These are phyloP conservation scores for Strigamia transsilvanica DNA, from an alignment of 2,888 invertebrate species.

Conservation along the genomic window DNA sequence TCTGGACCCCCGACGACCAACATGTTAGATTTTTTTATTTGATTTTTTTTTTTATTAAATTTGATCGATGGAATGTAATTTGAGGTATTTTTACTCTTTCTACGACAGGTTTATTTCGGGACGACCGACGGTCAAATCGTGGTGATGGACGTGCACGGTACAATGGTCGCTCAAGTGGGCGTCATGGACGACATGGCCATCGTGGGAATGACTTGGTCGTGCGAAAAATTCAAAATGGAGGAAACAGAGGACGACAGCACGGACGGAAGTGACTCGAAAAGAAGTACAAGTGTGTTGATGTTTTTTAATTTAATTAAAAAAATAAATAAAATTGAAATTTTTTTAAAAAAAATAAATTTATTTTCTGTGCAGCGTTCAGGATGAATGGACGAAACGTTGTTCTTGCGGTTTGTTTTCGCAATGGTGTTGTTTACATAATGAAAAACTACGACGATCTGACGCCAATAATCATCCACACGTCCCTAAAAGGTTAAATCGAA, in stretches of 20 bases:
- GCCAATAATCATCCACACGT: slow-evolving; percentile 84
- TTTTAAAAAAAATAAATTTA: no score
- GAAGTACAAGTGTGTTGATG: neutral
- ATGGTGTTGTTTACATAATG: slow-evolving; percentile 88
- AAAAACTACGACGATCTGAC: slow-evolving; percentile 93
- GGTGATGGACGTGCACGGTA: slow-evolving; percentile 94
- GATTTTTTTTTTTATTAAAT: neutral
- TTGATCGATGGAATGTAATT: neutral
- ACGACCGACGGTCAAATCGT: slow-evolving; percentile 94
- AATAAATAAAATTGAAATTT: neutral
- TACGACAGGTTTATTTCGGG: slow-evolving; percentile 84
- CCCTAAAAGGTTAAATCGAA: slow-evolving; percentile 63
- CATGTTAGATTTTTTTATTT: slow-evolving; percentile 68
- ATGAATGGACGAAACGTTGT: slow-evolving; percentile 72
- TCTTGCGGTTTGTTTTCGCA: slow-evolving; percentile 85
- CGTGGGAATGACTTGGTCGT: slow-evolving; percentile 93
- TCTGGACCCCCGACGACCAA: slow-evolving; percentile 97
- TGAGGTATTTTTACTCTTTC: neutral
- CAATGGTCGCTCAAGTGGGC: slow-evolving; percentile 93
- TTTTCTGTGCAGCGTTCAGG: neutral
- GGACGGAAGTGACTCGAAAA: slow-evolving; percentile 52
- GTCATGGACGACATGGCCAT: slow-evolving; percentile 83
- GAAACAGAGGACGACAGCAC: slow-evolving; percentile 67
- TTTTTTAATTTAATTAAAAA: neutral
- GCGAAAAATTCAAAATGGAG: slow-evolving; percentile 98